phyloP scores from a whole-genome alignment of 2,113 vertebrate species.

The Psilopogon haemacephalus region DNA sequence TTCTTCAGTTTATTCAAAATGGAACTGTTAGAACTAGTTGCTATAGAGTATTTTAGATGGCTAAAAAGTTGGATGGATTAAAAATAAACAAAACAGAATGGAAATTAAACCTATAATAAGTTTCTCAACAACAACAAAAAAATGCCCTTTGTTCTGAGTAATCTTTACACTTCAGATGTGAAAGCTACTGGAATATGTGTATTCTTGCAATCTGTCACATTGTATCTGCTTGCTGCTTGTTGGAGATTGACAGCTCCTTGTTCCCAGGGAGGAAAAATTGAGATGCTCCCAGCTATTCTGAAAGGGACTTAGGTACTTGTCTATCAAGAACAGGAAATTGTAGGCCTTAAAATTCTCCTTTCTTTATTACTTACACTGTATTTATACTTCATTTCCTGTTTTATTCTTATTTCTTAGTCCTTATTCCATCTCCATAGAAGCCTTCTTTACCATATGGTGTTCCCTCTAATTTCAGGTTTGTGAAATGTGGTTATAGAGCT shows the following conservation, averaged over 20 bases:
- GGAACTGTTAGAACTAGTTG: neutral
- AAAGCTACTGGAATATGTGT: neutral
- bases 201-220: fast-evolving
- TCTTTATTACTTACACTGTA: neutral
- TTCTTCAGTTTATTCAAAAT: neutral
- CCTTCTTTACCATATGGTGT: fast-evolving
- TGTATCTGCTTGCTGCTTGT: neutral
- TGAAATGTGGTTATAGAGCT: neutral
- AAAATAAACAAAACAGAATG: neutral
- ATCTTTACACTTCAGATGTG: neutral
- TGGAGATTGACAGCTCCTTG: neutral
- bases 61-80: neutral
- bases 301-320: neutral
- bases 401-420: neutral
- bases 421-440: neutral
- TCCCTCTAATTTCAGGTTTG: neutral
- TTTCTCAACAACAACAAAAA: neutral
- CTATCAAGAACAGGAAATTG: neutral
- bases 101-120: neutral
- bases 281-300: neutral
- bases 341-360: neutral
- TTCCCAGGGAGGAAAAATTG: neutral
- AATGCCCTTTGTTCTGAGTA: neutral
- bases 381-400: neutral
- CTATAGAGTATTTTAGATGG: neutral